Conservation (phyloP, 53 echinoderm and acorn worm genomes). For the Paracentrotus lividus region DNA sequence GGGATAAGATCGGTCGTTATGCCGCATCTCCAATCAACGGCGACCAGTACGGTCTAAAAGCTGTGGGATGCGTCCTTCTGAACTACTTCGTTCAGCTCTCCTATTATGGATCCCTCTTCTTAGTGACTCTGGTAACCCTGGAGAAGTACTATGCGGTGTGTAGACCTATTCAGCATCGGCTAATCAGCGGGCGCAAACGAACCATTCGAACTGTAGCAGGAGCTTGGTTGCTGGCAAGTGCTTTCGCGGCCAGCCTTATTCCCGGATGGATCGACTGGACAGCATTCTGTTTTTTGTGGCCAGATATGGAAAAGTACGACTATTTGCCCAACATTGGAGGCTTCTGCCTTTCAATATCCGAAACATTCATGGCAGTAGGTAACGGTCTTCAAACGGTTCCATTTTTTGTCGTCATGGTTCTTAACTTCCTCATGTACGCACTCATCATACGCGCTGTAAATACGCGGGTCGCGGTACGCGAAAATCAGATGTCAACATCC, state of each 20-base stretch:
- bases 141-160: constrained; percentile 91
- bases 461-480: constrained; percentile 68
- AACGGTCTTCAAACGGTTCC: constrained; percentile 86
- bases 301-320: constrained; percentile 68
- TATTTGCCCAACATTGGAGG: constrained; percentile 66
- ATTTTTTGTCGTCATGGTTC: constrained; percentile 79
- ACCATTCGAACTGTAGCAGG: constrained; percentile 63
- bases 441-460: constrained; percentile 73
- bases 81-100: constrained; percentile 70
- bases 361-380: constrained; percentile 35
- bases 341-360: constrained; percentile 53
- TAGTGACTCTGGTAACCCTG: constrained; percentile 82
- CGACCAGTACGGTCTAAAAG: constrained; percentile 79
- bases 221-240: constrained; percentile 74
- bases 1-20: constrained; percentile 81
- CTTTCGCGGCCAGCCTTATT: constrained; percentile 71
- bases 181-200: constrained; percentile 74
- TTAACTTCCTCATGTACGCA: constrained; percentile 77
- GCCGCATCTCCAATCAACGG: constrained; percentile 66
- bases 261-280: constrained; percentile 75
- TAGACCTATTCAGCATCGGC: constrained; percentile 78
- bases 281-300: constrained; percentile 76
- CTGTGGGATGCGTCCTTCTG: constrained; percentile 75
- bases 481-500: constrained; percentile 17
- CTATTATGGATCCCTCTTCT: constrained; percentile 81